These are phyloP conservation scores for Hemitrygon akajei DNA, from an alignment of 2,797 vertebrate species.

Conservation along the genomic window DNA sequence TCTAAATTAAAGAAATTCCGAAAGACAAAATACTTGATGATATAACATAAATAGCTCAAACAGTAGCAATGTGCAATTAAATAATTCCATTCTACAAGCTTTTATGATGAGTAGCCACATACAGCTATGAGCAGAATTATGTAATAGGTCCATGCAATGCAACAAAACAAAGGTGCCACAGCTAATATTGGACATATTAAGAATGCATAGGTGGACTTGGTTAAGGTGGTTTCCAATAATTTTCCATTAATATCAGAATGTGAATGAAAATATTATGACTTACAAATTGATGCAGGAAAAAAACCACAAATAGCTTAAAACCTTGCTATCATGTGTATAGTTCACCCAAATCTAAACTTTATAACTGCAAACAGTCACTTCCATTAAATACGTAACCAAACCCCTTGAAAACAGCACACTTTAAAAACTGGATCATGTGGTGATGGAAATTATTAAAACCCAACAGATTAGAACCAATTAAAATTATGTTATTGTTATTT, in stretches of 20 bases:
- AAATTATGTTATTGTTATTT: not conserved
- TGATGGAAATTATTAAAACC: not conserved
- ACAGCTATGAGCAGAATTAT: not conserved
- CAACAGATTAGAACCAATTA: not conserved
- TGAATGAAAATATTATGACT: not conserved
- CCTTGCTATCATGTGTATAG: not conserved
- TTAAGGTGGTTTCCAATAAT: not conserved
- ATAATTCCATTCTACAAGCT: not conserved
- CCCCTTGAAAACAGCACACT: not conserved
- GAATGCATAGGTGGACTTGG: not conserved
- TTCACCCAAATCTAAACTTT: not conserved
- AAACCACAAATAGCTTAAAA: not conserved
- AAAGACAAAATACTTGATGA: not conserved
- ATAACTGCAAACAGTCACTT: not conserved
- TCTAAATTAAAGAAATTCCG: not conserved
- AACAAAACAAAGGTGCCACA: not conserved
- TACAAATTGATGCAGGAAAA: conserved; percentile 7
- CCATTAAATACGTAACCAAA: too few relatives aligned
- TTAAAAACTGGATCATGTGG: not conserved
- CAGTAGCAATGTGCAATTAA: not conserved
- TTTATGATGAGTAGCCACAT: not conserved
- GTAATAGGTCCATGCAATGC: conserved; percentile 17
- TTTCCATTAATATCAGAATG: not conserved
- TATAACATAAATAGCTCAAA: not conserved
- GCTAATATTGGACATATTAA: not conserved